Evolutionary conservation across 2,797 vertebrate species (phyloP).

Genomic region (Euphonia xanthogaster): DNA sequence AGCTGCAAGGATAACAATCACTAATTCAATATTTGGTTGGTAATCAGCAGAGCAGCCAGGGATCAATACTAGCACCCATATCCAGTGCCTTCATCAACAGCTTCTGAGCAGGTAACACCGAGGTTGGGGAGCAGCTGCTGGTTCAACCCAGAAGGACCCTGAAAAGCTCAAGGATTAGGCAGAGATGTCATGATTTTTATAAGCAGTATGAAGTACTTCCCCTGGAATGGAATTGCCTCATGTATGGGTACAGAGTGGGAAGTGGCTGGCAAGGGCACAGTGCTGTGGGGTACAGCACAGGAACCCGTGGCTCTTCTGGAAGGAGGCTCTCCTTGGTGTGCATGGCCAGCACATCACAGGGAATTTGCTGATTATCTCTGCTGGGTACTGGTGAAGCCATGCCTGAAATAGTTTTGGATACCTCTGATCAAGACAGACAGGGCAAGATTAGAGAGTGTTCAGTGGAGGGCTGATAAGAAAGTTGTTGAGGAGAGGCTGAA

Average conservation of each 20-base stretch:
- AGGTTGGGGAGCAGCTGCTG: not conserved
- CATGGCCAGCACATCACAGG: not conserved
- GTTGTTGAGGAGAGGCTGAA: not conserved
- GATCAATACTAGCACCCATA: not conserved
- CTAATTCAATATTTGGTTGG: not conserved
- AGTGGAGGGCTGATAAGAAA: not conserved
- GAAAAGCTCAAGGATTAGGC: not conserved
- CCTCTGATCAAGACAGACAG: not conserved
- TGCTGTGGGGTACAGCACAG: not conserved
- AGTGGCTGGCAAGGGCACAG: not conserved
- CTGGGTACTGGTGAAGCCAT: not conserved
- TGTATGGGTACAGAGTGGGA: not conserved
- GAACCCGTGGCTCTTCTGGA: not conserved
- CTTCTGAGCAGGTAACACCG: not conserved
- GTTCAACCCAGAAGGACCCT: not conserved
- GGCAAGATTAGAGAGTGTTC: not conserved
- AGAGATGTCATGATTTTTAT: not conserved
- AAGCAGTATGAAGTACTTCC: not conserved
- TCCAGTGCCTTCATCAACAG: not conserved
- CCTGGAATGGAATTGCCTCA: not conserved
- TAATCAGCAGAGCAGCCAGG: not conserved
- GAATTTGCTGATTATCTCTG: not conserved
- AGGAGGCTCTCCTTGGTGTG: not conserved
- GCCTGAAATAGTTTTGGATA: not conserved
- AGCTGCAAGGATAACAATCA: not conserved